Conservation (phyloP, 30 jellyfish, hydroid and myxozoan genomes). For the Aurelia coerulea region DNA sequence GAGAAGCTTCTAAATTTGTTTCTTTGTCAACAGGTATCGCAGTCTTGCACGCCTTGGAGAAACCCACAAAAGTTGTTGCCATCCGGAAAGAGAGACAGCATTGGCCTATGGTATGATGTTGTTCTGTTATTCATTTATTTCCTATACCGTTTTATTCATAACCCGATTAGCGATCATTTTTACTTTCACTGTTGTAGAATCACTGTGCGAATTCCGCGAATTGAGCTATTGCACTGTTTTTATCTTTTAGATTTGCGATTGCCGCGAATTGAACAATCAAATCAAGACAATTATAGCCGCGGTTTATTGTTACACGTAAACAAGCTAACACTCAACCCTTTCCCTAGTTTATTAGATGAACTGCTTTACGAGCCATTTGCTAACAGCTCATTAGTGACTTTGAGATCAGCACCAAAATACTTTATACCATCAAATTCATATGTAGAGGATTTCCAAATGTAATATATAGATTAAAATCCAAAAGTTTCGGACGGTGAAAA, state of each 20-base stretch:
- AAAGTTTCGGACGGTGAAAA: neutral
- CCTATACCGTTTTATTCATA: no score
- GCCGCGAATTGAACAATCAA: conserved; percentile 68
- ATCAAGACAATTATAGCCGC: conserved; percentile 41
- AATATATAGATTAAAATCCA: neutral
- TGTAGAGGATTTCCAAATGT: conserved; percentile 48
- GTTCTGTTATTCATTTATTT: neutral
- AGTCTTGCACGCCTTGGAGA: conserved; percentile 96
- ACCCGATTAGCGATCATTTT: no score
- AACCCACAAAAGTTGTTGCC: conserved; percentile 90
- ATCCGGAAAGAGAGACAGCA: conserved; percentile 92
- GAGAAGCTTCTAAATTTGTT: no score
- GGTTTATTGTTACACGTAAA: conserved; percentile 68
- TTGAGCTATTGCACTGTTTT: neutral
- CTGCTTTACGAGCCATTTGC: conserved; percentile 77
- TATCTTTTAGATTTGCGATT: conserved; percentile 66
- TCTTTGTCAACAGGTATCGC: conserved; percentile 49
- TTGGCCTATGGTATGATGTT: conserved; percentile 69
- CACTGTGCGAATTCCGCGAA: no score
- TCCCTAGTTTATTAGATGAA: conserved; percentile 77
- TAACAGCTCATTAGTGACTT: conserved; percentile 65
- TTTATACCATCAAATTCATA: conserved; percentile 80
- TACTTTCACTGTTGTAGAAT: no score
- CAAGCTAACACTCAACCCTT: conserved; percentile 78
- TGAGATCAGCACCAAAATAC: conserved; percentile 81